Percentiles rank a stretch among this genome's conserved stretches.
Conservation (phyloP, 2,888 invertebrate species). For the Drosophila prostipennis region DNA sequence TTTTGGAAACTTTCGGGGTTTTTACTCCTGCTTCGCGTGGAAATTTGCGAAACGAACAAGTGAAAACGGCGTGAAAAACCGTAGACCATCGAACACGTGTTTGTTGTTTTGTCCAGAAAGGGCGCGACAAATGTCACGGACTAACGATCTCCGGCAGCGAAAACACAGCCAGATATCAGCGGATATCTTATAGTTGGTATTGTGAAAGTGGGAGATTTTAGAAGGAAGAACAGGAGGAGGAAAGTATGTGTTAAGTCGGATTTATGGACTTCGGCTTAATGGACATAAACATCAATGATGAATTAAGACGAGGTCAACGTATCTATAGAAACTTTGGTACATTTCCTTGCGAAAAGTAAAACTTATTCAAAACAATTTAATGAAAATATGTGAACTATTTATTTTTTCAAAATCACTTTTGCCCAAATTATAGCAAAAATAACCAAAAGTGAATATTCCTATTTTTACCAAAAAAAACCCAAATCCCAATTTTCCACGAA, state of each 20-base stretch:
- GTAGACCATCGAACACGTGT: constrained; percentile 31
- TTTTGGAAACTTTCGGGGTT: constrained; percentile 44
- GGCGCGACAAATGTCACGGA: constrained; percentile 34
- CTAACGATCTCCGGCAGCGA: constrained; percentile 19
- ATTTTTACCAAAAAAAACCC: no score
- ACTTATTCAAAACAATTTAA: no score
- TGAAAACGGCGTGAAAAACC: constrained; percentile 42
- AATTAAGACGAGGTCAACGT: constrained; percentile 1
- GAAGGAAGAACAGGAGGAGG: neutral
- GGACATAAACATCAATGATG: constrained; percentile 2
- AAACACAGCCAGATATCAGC: neutral
- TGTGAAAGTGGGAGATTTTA: neutral
- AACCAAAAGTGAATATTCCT: no score
- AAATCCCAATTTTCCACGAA: no score
- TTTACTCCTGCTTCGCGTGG: constrained; percentile 19
- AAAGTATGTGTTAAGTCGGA: constrained; percentile 1
- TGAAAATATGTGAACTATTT: no score
- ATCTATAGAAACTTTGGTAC: neutral
- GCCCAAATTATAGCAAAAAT: no score
- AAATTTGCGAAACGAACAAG: constrained; percentile 57
- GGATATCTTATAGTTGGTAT: neutral
- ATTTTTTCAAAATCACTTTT: no score
- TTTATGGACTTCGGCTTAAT: constrained; percentile 5
- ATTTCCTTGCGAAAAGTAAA: no score
- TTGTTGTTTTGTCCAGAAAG: constrained; percentile 10